A percentile compares a stretch with the other conserved stretches of the same genome.
Conservation (phyloP, 2,888 invertebrate species). For the Conistra vaccinii region DNA sequence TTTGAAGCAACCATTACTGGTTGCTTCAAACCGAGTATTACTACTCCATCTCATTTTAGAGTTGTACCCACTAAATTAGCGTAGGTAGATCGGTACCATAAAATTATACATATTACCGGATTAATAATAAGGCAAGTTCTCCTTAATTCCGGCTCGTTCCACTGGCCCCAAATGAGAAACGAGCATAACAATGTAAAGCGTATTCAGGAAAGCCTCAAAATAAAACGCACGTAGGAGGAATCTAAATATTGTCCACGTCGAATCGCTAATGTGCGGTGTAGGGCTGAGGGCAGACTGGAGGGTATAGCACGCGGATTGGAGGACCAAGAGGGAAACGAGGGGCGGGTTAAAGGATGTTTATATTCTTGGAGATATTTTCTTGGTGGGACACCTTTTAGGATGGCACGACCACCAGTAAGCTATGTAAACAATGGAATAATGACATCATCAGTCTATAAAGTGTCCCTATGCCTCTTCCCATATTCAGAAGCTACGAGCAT, state of each 20-base stretch:
- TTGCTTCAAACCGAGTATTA: too few species aligned
- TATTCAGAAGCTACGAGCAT: background rate
- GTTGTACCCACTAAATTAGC: background rate
- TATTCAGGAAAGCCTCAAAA: constrained; percentile 57
- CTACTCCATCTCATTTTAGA: too few species aligned
- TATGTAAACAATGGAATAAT: background rate
- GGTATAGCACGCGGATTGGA: constrained; percentile 22
- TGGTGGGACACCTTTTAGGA: background rate
- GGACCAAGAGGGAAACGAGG: constrained; percentile 36
- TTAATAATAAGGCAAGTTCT: background rate
- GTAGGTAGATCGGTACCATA: background rate
- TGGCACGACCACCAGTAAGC: background rate
- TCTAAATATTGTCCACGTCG: constrained; percentile 75
- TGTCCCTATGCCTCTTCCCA: background rate
- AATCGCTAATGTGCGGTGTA: constrained; percentile 84
- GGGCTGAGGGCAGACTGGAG: constrained; percentile 62
- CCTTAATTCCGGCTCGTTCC: constrained; percentile 6
- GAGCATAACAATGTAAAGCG: constrained; percentile 50
- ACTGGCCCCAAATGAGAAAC: constrained; percentile 44
- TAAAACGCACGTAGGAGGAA: constrained; percentile 63
- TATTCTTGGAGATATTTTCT: background rate
- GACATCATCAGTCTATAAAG: background rate
- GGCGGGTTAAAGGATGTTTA: constrained; percentile 21
- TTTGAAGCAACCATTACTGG: background rate
- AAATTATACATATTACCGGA: background rate